These are phyloP conservation scores for Lathronympha strigana DNA, from an alignment of 2,888 invertebrate species.

Conservation along the genomic window DNA sequence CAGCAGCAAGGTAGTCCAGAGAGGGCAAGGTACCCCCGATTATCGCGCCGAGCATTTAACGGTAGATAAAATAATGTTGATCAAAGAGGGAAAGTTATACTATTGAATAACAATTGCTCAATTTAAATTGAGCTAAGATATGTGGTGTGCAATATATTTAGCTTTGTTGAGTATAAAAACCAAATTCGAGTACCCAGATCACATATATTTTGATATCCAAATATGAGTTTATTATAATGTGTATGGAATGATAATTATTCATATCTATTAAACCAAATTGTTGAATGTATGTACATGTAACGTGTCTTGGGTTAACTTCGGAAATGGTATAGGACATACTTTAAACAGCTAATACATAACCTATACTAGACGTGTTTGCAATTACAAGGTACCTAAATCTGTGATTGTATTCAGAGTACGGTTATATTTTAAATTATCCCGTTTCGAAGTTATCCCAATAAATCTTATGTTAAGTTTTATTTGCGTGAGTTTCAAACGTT, in stretches of 20 bases:
- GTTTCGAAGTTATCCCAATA: no score
- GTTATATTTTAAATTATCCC: no score
- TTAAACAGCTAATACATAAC: neutral
- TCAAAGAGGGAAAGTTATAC: constrained; percentile 5
- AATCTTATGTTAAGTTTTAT: no score
- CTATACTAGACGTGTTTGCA: no score
- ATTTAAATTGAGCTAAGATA: constrained; percentile 9
- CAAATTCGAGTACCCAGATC: neutral
- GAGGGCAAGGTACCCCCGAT: no score
- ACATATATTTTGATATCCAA: constrained; percentile 12
- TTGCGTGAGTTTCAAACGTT: no score
- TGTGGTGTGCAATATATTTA: constrained; percentile 4
- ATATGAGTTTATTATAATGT: neutral
- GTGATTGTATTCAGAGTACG: no score
- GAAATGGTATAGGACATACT: neutral
- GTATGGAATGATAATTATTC: neutral
- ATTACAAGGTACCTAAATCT: no score
- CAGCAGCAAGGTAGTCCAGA: no score
- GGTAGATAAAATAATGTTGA: no score
- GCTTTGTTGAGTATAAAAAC: constrained; percentile 11
- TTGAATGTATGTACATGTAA: neutral
- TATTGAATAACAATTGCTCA: constrained; percentile 19
- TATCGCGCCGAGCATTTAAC: no score
- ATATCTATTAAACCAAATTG: neutral
- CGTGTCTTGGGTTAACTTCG: neutral